Evolutionary conservation across 1,140 invertebrate genomes (phyloP), one percentile per base, ranked within the genome.

Genomic region (Drosophila trapezifrons): DNA sequence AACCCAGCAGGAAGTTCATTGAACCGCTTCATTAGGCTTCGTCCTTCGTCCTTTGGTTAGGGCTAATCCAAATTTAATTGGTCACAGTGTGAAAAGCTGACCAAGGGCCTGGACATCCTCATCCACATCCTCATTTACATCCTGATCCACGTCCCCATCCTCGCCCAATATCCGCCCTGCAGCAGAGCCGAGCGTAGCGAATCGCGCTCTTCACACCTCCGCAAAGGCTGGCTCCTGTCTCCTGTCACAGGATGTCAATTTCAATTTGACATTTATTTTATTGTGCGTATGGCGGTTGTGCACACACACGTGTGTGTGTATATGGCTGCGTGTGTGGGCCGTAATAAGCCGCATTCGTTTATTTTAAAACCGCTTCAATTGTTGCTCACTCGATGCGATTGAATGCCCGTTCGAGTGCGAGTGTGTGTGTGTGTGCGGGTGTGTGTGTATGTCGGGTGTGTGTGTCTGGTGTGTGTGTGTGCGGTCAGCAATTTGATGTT

Each of bases 291-390:
- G 40, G 27, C 18, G 3, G 35, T n/a, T 12, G 65, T 15, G 37
- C 3, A 18, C 29, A 7, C 37, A 7, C 10, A n/a, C 8, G 27
- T 18, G 25, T 27, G 29, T 37, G 42, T 25, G 13, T n/a, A 45
- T 10, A 6, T 1, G 0, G 12, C 13, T 42, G 51, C 45, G 9
- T 59, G 56, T 76, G 60, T 80, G 76, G 32, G 32, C 32, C 62
- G 58, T 86, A 87, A 87, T 87, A 87, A 87, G 83, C 83, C 83
- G 72, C 84, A 89, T 87, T 83, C 83, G 85, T 80, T 87, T 83
- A 87, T 87, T 87, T 84, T 74, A 84, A 87, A 87, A 83, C 80
- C 83, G 84, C 83, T 89, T 77, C 83, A 80, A 86, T 86, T 86
- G 83, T 86, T 76, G 71, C 79, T 45, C 83, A 79, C 66, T 69